These are phyloP conservation scores for Ranitomeya variabilis DNA, from an alignment of 2,113 vertebrate species.

Conservation along the genomic window DNA sequence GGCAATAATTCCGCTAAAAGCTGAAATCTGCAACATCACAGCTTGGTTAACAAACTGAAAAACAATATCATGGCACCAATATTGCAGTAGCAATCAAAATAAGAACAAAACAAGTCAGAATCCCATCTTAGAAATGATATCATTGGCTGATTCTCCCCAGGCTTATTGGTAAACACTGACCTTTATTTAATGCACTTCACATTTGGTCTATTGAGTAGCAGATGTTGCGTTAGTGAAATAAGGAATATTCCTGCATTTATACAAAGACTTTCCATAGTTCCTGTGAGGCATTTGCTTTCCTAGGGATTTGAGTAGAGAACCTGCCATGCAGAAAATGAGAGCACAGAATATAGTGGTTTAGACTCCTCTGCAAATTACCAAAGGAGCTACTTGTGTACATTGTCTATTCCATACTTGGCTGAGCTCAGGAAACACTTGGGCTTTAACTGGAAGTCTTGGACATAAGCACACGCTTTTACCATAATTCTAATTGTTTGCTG, in stretches of 20 bases:
- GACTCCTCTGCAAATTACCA: conserved; percentile 13
- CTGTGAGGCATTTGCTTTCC: conserved; percentile 22
- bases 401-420: conserved; percentile 28
- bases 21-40: too few species aligned
- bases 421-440: conserved; percentile 1
- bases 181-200: conserved; percentile 12
- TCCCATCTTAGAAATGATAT: neutral
- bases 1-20: too few species aligned
- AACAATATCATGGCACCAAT: neutral
- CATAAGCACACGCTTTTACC: neutral
- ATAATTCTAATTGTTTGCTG: neutral
- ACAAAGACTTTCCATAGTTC: conserved; percentile 10
- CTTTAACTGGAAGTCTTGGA: conserved; percentile 13
- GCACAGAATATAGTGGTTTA: conserved; percentile 17
- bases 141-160: neutral
- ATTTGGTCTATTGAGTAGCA: conserved; percentile 22
- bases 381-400: conserved; percentile 11
- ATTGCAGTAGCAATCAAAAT: neutral
- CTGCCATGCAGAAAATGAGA: conserved; percentile 16
- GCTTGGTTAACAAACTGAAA: too few species aligned
- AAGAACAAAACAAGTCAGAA: neutral
- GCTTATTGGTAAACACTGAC: conserved; percentile 11
- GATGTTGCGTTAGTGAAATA: conserved; percentile 11
- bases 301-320: neutral
- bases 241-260: conserved; percentile 15